Conservation (phyloP, 1,140 invertebrate genomes). For the Psilanteris sp. region DNA sequence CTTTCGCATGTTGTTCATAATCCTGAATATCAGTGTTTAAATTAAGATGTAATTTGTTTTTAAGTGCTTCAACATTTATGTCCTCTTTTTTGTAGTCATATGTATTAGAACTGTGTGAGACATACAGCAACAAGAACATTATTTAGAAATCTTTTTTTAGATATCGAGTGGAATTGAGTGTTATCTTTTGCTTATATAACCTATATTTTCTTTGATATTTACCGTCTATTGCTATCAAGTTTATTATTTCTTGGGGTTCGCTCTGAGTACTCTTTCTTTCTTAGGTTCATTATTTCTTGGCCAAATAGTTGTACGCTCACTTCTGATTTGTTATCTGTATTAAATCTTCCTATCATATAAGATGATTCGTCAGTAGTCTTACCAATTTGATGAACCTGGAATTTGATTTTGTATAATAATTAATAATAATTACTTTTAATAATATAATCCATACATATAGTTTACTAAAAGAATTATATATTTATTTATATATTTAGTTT, state of each 20-base stretch:
- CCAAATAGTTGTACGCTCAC: slow-evolving; percentile 87
- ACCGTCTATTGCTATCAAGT: slow-evolving; percentile 72
- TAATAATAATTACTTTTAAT: not conserved
- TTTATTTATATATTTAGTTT: too few relatives aligned
- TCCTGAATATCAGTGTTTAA: slow-evolving; percentile 76
- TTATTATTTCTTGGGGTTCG: slow-evolving; percentile 72
- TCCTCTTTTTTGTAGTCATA: slow-evolving; percentile 78
- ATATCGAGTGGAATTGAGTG: not conserved
- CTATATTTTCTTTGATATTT: slow-evolving; percentile 26
- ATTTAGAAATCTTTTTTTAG: slow-evolving; percentile 20
- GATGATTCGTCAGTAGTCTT: slow-evolving; percentile 90
- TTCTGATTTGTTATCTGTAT: slow-evolving; percentile 87
- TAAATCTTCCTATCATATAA: slow-evolving; percentile 90
- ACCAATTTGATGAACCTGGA: slow-evolving; percentile 82
- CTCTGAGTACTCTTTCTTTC: slow-evolving; percentile 79
- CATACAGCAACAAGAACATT: slow-evolving; percentile 12
- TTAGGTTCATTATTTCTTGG: slow-evolving; percentile 84
- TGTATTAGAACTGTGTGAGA: slow-evolving; percentile 73
- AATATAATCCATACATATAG: not conserved
- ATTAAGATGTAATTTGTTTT: slow-evolving; percentile 76
- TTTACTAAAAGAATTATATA: too few relatives aligned
- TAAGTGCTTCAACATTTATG: slow-evolving; percentile 73
- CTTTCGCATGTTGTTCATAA: slow-evolving; percentile 73
- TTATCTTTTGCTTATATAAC: slow-evolving; percentile 12
- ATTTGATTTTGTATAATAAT: not conserved